phyloP scores from a whole-genome alignment of 1,140 invertebrate species.

The Pygmarrhopalites habei region DNA sequence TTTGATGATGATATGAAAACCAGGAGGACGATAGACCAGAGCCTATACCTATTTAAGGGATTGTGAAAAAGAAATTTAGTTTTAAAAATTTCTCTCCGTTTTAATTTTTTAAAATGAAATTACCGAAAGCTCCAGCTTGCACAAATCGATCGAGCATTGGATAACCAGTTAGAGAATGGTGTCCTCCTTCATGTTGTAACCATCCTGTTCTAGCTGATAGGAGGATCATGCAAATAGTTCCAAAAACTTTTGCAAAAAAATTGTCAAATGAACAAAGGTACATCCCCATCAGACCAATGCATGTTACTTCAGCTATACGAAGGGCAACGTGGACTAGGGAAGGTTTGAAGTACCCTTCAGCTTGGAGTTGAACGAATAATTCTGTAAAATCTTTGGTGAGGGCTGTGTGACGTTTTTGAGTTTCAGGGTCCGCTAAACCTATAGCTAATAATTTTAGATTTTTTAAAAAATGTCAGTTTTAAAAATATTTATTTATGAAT shows the following conservation, averaged over 20 bases:
- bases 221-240: background rate
- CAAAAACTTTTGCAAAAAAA: background rate
- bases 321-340: background rate
- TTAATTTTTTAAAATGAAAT: background rate
- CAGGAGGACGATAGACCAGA: too few species aligned
- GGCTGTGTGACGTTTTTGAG: background rate
- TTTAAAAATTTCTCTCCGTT: background rate
- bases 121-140: constrained; percentile 19
- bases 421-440: background rate
- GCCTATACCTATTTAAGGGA: background rate
- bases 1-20: too few species aligned
- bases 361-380: background rate
- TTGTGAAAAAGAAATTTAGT: background rate
- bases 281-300: background rate
- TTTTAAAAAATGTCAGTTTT: too few species aligned
- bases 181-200: constrained; percentile 15
- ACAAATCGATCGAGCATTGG: constrained; percentile 11
- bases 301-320: background rate
- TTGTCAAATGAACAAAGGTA: background rate
- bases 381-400: constrained; percentile 11
- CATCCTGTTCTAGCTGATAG: constrained; percentile 3
- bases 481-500: too few species aligned
- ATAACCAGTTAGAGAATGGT: constrained; percentile 15
- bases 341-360: constrained; percentile 10
- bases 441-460: too few species aligned